phyloP scores from a whole-genome alignment of 2,888 invertebrate species.

The Dryadula phaetusa region DNA sequence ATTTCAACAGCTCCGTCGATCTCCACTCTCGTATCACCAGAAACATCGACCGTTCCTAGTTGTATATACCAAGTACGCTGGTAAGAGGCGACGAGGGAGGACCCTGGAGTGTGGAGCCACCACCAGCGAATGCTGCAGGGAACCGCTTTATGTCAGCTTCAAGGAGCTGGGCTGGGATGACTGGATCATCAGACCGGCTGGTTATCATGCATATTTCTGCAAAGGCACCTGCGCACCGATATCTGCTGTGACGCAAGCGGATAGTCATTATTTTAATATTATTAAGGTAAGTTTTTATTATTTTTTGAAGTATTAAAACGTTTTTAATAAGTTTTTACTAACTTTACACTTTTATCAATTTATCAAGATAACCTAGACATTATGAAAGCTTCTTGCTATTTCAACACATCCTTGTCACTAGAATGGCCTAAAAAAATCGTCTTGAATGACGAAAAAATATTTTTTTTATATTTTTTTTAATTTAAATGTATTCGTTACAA shows the following conservation, averaged over 20 bases:
- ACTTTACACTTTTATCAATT: no score
- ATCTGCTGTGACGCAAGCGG: conserved; percentile 86
- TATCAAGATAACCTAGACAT: no score
- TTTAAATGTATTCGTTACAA: no score
- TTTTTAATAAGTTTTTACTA: neutral
- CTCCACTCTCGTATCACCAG: conserved; percentile 88
- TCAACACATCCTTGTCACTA: no score
- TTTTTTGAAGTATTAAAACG: no score
- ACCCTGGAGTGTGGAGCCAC: conserved; percentile 87
- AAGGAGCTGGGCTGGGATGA: conserved; percentile 94
- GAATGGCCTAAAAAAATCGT: no score
- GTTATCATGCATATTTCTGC: conserved; percentile 95
- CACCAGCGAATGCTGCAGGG: conserved; percentile 91
- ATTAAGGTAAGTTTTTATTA: conserved; percentile 85
- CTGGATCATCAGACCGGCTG: conserved; percentile 93
- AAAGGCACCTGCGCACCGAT: conserved; percentile 91
- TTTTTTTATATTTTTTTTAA: no score
- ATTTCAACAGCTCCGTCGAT: conserved; percentile 77
- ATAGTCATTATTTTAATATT: conserved; percentile 87
- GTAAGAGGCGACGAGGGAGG: conserved; percentile 86
- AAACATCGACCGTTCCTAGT: conserved; percentile 91
- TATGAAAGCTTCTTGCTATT: no score
- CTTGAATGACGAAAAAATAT: no score
- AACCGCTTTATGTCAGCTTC: conserved; percentile 92
- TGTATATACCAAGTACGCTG: conserved; percentile 89